Evolutionary conservation across 2,888 invertebrate species (phyloP), one percentile per base, ranked within the genome.

Genomic region (Scaptomyza cyrtandrae): DNA sequence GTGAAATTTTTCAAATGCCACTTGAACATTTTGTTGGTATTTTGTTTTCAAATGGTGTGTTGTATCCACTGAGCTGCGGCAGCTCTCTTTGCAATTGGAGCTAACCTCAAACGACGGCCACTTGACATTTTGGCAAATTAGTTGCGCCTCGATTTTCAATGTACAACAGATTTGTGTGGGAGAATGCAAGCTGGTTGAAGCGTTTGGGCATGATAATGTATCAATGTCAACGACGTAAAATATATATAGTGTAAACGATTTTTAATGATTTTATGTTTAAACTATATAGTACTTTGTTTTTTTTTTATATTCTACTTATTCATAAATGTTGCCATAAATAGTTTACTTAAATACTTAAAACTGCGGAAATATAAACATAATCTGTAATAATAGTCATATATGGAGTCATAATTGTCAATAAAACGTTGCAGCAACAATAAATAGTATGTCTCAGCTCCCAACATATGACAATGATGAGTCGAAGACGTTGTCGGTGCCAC

Each of bases 61-160:
- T 39, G 39, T 39, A 1, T 65, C 63, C 69, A 77, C 59, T 73
- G 65, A 54, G 65, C 73, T 58, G 19, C 66, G 53, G 68, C 62
- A 61, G 73, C 76, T 59, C 81, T 64, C 86, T 77, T 75, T 86
- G 82, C 72, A 72, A 86, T 62, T 54, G 75, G 72, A 80, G 44
- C 53, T 56, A 39, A 49, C 19, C 71, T 68, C 71, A 77, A 39
- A 45, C 73, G 84, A 7, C 29, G 29, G 60, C 73, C 78, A 86
- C 84, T 86, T 84, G 81, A 86, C 84, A 84, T 84, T 84, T 76
- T 72, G 71, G 62, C 86, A 84, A 86, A 83, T 83, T 83, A 83
- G 83, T 84, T 81, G 71, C 85, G 81, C 81, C 74, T 83, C 78
- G 66, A 78, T 75, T 86, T 82, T 70, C 86, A 65, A 54, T 56